These are phyloP conservation scores for Sebastes kiyomatsui DNA, from an alignment of 2,797 vertebrate genomes.

Conservation along the genomic window DNA sequence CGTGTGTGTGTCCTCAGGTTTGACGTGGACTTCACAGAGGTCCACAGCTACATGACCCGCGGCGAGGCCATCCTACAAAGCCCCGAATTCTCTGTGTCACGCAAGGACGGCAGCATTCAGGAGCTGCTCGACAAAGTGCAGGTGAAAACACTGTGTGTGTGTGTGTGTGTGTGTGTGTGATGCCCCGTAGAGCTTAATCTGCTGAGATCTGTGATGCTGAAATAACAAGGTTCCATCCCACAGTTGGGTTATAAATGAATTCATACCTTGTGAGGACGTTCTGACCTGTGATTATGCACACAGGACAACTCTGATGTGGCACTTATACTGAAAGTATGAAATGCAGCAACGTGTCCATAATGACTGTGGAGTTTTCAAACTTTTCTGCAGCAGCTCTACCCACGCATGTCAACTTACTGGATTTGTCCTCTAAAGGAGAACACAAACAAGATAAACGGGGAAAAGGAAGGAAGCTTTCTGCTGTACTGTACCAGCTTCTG, in stretches of 20 bases:
- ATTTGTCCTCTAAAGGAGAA: background rate
- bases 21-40: conserved; percentile 95
- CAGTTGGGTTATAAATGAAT: conserved; percentile 6
- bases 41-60: conserved; percentile 98
- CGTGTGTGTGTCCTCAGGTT: conserved; percentile 81
- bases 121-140: conserved; percentile 95
- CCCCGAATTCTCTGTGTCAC: conserved; percentile 90
- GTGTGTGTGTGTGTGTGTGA: background rate
- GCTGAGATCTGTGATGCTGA: conserved; percentile 11
- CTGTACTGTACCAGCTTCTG: background rate
- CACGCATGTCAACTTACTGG: background rate
- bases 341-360: background rate
- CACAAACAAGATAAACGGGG: background rate
- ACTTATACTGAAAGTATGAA: background rate
- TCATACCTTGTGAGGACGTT: background rate
- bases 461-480: background rate
- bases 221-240: conserved; percentile 27
- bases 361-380: background rate
- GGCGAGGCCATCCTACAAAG: conserved; percentile 95
- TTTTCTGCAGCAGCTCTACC: background rate
- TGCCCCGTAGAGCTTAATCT: conserved; percentile 2
- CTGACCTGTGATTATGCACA: conserved; percentile 12
- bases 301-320: background rate
- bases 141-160: conserved; percentile 76
- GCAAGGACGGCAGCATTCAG: conserved; percentile 92